Evolutionary conservation across 2,113 vertebrate species (phyloP).

Genomic region (Cryptoleucopteryx plumbea): DNA sequence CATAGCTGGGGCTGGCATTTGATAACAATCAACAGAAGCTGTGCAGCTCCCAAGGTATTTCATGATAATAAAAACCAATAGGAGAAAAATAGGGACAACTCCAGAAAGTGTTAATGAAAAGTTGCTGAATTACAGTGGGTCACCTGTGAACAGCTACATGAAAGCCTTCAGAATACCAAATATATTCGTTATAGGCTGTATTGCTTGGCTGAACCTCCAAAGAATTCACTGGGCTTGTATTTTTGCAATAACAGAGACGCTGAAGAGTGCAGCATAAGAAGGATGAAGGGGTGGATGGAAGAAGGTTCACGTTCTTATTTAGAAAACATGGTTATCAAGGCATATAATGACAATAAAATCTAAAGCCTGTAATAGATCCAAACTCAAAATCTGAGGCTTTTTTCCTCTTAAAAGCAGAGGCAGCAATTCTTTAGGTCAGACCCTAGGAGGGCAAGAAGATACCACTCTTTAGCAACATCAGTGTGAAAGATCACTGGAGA

Average conservation of each 20-base stretch:
- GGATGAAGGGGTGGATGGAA: background rate
- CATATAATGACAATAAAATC: background rate
- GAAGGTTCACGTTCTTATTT: background rate
- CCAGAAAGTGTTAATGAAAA: slow-evolving; percentile 53
- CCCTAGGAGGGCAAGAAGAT: background rate
- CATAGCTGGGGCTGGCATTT: background rate
- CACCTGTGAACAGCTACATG: background rate
- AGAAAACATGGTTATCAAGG: background rate
- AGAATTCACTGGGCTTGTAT: background rate
- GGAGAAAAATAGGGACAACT: background rate
- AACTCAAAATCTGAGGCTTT: background rate
- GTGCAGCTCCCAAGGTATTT: background rate
- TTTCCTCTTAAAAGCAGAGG: background rate
- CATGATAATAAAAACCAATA: slow-evolving; percentile 28
- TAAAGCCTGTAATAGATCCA: background rate
- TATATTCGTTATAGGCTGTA: slow-evolving; percentile 31
- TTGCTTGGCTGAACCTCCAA: slow-evolving; percentile 28
- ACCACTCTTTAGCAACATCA: background rate
- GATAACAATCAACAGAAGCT: background rate
- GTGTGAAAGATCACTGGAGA: background rate
- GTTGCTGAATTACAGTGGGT: slow-evolving; percentile 34
- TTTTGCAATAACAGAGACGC: background rate
- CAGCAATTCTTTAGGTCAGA: background rate
- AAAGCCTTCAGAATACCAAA: slow-evolving; percentile 49
- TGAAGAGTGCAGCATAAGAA: background rate